Evolutionary conservation across 2,888 invertebrate genomes (phyloP).

Genomic region (Frankliniella intonsa): DNA sequence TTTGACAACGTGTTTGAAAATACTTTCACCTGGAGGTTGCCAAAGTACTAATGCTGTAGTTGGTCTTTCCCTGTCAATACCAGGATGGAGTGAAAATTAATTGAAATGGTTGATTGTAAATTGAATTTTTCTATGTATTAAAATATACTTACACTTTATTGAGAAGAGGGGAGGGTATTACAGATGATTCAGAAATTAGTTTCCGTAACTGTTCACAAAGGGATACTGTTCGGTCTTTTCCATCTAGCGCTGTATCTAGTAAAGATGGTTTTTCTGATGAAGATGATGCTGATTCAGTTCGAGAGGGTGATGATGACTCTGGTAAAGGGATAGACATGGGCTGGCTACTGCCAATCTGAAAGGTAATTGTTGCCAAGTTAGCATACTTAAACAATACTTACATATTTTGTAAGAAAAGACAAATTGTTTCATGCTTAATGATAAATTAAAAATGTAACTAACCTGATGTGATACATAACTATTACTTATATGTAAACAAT

Average conservation of each 20-base stretch:
- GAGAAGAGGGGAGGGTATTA: constrained; percentile 8
- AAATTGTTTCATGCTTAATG: background rate
- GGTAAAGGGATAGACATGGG: background rate
- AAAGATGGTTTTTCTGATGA: background rate
- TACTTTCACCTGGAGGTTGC: constrained; percentile 58
- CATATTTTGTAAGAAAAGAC: background rate
- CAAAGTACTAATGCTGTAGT: constrained; percentile 76
- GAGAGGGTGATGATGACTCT: background rate
- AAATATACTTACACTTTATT: constrained; percentile 26
- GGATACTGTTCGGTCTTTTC: background rate
- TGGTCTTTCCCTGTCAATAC: constrained; percentile 53
- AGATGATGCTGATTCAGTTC: background rate
- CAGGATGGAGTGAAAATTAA: no score
- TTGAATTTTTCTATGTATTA: no score
- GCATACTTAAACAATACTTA: no score
- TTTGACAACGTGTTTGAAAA: constrained; percentile 31
- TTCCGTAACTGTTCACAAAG: constrained; percentile 4
- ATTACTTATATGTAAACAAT: constrained; percentile 64
- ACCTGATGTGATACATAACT: constrained; percentile 39
- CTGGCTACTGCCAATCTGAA: constrained; percentile 48
- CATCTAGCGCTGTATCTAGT: background rate
- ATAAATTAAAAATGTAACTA: constrained; percentile 43
- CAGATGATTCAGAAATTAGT: constrained; percentile 14
- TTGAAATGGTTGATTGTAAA: no score
- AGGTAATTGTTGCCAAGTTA: no score